Base-by-base conservation (phyloP, 1,140 invertebrate species). In the Aphelenchoides fujianensis region DNA sequence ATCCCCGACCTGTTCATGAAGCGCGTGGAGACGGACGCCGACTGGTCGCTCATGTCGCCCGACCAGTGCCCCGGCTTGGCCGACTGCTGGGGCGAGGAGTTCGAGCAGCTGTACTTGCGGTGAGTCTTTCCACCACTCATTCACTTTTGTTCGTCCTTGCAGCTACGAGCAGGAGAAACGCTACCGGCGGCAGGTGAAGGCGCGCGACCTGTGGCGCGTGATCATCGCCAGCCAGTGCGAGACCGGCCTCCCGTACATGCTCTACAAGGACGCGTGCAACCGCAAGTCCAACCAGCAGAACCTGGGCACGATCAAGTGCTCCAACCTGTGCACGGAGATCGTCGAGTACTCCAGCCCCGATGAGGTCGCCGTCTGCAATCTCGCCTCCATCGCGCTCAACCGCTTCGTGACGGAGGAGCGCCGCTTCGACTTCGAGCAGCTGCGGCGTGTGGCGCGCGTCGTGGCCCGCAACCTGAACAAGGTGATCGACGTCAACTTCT, bases 291-390 rank as follows among this genome's bases (percentile, higher is more conserved):
- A 98, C 85, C 96, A 98, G 83, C 90, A 98, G 85, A 97, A 98
- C 87, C 85, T 98, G 19, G 95, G 95, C n/a, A 98, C 95, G 3
- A 97, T 98, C 71, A 96, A 95, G 86, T 94, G 94, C 84, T 95
- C 93, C 74, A 98, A 98, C 86, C 87, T 98, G n/a, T 98, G 95
- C 84, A 97, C 95, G 0, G 96, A 98, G 89, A 93, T 98, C 80
- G 89, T 98, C 0, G 90, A 97, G 85, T 97, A 95, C 84, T 86
- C 81, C 55, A 90, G 91, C 32, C 86, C 89, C 1, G 92, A 96
- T 86, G 94, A 97, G 89, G 76, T 97, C 32, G 96, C 95, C 28
- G 95, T 97, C 0, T 98, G 96, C 85, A 98, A 97, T 88, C 88
- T 98, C 79, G 95, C 95, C 0, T 98, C 95, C 0, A 91, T 98